Base-by-base conservation (phyloP, 2,113 vertebrate genomes). In the Macheiramphus alcinus region DNA sequence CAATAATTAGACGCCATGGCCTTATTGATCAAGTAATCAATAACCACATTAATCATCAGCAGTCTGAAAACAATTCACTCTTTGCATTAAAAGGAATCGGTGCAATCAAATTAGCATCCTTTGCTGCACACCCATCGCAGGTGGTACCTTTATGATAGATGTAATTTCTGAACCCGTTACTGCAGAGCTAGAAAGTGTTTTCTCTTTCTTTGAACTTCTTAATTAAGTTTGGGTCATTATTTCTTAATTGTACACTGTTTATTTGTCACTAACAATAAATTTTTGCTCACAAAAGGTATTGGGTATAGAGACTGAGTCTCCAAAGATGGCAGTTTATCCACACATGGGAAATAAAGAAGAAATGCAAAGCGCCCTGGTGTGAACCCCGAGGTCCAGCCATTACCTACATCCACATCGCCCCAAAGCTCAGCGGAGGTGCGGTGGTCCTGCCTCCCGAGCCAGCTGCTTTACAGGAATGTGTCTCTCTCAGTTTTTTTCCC, bases 1-100 rank as follows among this genome's bases (percentile, higher is more conserved):
- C 98, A 98, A 98, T 98, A 98, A 98, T 98, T 98, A 98, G 98
- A 98, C 98, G 98, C 96, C 97, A 78, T 97, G 98, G 98, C 98
- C 98, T 98, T 98, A 98, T 98, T 97, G 98, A 98, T 98, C 97
- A 97, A 14, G 94, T 97, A 96, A 98, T 98, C 98, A 97, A 98
- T 98, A 97, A n/a, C 59, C 86, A 97, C 98, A 98, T 98, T 98
- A 98, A 98, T 98, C 98, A 98, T 88, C 96, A 94, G 96, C 95
- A 96, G 95, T 40, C 98, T 97, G 97, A 97, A 98, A 98, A 98
- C 97, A 97, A 98, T 98, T 97, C 97, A 97, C 81, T 98, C 97
- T 97, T 97, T 97, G 98, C 97, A 98, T 98, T 96, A 95, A 96
- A 98, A 98, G 92, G 93, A 95, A 87, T 88, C 12, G 1, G 59